Base-by-base conservation (phyloP, 2,113 vertebrate species). In the Malurus elegans region DNA sequence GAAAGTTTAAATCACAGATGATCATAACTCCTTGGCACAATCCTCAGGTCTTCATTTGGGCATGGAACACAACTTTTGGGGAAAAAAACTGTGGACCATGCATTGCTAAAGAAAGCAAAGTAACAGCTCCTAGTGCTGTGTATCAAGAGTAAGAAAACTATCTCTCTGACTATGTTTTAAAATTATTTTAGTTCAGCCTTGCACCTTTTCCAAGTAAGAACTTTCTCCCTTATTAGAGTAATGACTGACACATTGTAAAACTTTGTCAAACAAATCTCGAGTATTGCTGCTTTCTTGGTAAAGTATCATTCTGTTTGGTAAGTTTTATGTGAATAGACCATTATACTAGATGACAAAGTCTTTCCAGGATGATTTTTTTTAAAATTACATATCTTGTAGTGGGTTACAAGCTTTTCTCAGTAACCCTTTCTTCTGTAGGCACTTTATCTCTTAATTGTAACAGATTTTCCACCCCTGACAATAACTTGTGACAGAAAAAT, bases 51-150 rank as follows among this genome's bases (percentile, higher is more conserved):
- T 76, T 71, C 4, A 0, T 67, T 58, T 92, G 50, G 62, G 40
- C 47, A 86, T 0, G 0, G 45, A 92, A 57, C 7, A 42, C 20
- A 53, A 6, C 4, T 34, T 92, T 31, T 11, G 2, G 10, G 38
- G 34, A 31, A 88, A 48, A 48, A 90, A 40, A 25, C 3, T 38
- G 15, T 53, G 11, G 4, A 38, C 34, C 29, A 29, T 64, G 29
- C 23, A 72, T 72, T 32, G 67, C 31, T 62, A 31, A 83, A 31
- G 40, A 75, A 72, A 67, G 18, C 12, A 26, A 84, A 90, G 26
- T 45, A 40, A 62, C 19, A 54, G 42, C 18, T 86, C 38, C 38
- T 50, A 47, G 32, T 56, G 34, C 28, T 58, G 10, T 50, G 17
- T 38, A 48, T 21, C 42, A 62, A 8, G 3, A 26, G 9, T 31